Base-by-base conservation (phyloP, 2,888 invertebrate genomes). In the Caprella mutica region DNA sequence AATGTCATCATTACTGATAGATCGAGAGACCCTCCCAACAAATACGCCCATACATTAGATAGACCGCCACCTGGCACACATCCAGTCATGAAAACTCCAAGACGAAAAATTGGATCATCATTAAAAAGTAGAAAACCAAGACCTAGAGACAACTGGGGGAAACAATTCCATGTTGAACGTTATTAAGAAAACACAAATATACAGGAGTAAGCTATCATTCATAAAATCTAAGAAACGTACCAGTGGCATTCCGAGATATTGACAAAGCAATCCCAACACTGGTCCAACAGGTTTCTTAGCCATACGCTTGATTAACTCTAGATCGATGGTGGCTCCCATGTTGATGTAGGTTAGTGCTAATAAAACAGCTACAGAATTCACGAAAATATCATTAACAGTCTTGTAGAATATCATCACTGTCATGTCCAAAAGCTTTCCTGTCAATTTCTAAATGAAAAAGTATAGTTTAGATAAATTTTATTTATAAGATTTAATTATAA, bases 1-100 rank as follows among this genome's bases (percentile, higher is more conserved):
- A 92, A 83, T 0, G 96, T 97, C 94, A 97, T 93, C 19, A 94
- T 85, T 50, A 97, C 81, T 0, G 92, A 93, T 39, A 97, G 77
- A 71, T 92, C 86, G 5, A 96, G 80, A 74, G 96, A 96, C 4
- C 92, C 96, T 3, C 85, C 86, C 2, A 97, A 77, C 19, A 96
- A 80, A 65, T 86, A 82, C 0, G 92, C 86, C 92, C 94, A 97
- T 68, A 94, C 87, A 73, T 97, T 97, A 46, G 93, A 93, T 26
- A 92, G 91, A 0, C 94, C 96, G 1, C 97, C 92, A n/a, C 86
- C 87, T 0, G 91, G 91, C 4, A 86, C 83, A 21, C 89, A 85
- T 0, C 91, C 91, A 0, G 88, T 85, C 73, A 89, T 88, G 74
- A 91, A 91, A 72, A 92, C 78, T 2, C 91, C 91, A 67, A 92